Base-by-base conservation (phyloP, 2,888 invertebrate species). In the Dryobota labecula region DNA sequence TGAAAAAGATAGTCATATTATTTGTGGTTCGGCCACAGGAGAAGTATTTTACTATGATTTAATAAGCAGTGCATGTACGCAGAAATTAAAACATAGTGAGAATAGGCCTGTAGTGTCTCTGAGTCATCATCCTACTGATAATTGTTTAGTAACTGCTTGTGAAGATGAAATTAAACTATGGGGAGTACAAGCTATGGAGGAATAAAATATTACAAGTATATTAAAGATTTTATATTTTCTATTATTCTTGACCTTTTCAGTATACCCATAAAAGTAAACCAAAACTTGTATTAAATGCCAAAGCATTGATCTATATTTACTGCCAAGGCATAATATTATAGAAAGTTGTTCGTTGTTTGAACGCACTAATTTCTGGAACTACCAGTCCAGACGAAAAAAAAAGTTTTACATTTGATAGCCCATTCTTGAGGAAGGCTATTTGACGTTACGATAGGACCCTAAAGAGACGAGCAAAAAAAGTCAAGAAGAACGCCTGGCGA, bases 11-110 rank as follows among this genome's bases (percentile, higher is more conserved):
- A 98, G 97, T 60, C 97, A 98, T 85, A 97, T 99, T 57, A 94
- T 99, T 54, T 98, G 98, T 30, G 99, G 99, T 0, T 99, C 99
- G 0, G 98, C 98, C 20, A 98, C 98, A 76, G 99, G 99, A 0
- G 96, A 97, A 83, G 95, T 99, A 9, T 98, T 98, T 95, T 97
- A 97, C 85, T 99, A 99, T 98, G 99, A 99, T 94, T 96, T 99
- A 56, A 97, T 99, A 6, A 97, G 98, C 78, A 97, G 97, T 65
- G 86, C 69, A 4, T 89, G 96, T 71, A 87, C 89, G 0, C 90
- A 93, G 58, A 96, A 96, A 81, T 92, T 96, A 41, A 84, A 93
- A 4, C 97, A 97, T 84, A 94, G 91, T 49, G 86, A 88, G n/a
- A 96, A 96, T 63, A 96, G 96, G 73, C 97, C 97, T 0, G 97